Base-by-base conservation (phyloP, 2,888 invertebrate genomes). In the Tryphoninae sp. region DNA sequence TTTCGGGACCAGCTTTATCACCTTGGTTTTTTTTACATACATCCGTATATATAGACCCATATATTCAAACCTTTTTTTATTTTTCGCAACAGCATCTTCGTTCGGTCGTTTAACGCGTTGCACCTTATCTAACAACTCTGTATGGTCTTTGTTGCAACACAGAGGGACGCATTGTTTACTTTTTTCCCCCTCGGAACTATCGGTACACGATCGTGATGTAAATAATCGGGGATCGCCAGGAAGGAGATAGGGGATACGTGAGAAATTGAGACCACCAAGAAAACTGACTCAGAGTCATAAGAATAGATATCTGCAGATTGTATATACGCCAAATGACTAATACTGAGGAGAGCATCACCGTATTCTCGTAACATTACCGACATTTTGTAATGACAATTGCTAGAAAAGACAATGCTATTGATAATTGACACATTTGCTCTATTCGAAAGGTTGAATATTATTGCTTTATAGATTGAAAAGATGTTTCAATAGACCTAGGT, bases 231-330 rank as follows among this genome's bases (percentile, higher is more conserved):
- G 7, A 59, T 9, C 61, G 72, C 67, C 23, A 22, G 19, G 23
- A 75, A 65, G 16, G 61, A 33, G 49, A 22, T 23, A 45, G 19
- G 22, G n/a, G 45, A 11, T 62, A 42, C 49, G 45, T 4, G 33
- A 61, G 58, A 64, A 81, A 80, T 59, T 62, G 75, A 78, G 71
- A 61, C 79, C 74, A 83, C 87, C 85, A 82, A 87, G 88, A 87
- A 87, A 84, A 83, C 84, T 89, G 88, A 89, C 83, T 88, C 89
- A 88, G 85, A 81, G 80, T 69, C 82, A 81, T 85, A 89, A 87
- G 86, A 88, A 88, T 89, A 89, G 88, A 84, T 75, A 40, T 62
- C 68, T 62, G 53, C 72, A 23, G 58, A 68, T 33, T 6, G 33
- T 68, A 55, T 62, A 58, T 67, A 58, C 23, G 16, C 11, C 55